Evolutionary conservation across 2,888 invertebrate genomes (phyloP).

Genomic region (Aphelenchoides bicaudatus): DNA sequence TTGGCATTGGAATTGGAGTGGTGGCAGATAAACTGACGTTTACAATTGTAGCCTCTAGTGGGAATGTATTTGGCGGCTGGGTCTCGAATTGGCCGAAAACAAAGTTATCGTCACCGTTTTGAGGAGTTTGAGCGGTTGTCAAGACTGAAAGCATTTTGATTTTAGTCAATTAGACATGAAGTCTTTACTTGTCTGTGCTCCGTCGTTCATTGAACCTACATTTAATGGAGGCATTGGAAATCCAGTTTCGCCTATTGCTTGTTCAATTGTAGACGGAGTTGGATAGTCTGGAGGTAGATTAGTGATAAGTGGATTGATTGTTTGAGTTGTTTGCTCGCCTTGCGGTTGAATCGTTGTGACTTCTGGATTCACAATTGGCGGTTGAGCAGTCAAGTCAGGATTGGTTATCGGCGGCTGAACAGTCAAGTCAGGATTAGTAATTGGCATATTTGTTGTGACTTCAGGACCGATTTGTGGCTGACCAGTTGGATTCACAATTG

Average conservation of each 20-base stretch:
- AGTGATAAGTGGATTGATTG: too few relatives aligned
- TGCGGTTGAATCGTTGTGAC: too few relatives aligned
- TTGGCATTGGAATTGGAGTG: slow-evolving; percentile 5
- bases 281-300: slow-evolving; percentile 7
- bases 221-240: slow-evolving; percentile 18
- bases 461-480: neutral
- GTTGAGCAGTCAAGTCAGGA: neutral
- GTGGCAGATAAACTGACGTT: neutral
- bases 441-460: too few relatives aligned
- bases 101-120: slow-evolving; percentile 10
- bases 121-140: neutral
- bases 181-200: neutral
- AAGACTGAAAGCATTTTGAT: too few relatives aligned
- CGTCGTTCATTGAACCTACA: neutral
- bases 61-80: neutral
- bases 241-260: slow-evolving; percentile 18
- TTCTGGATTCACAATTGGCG: neutral
- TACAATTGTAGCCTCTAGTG: slow-evolving; percentile 3
- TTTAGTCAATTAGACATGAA: too few relatives aligned
- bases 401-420: neutral
- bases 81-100: slow-evolving; percentile 6
- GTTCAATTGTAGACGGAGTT: slow-evolving; percentile 13
- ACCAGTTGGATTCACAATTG: neutral
- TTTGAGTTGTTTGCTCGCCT: too few relatives aligned
- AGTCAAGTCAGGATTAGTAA: too few relatives aligned